phyloP scores from a whole-genome alignment of 2,113 vertebrate genomes.

The Prinia subflava region DNA sequence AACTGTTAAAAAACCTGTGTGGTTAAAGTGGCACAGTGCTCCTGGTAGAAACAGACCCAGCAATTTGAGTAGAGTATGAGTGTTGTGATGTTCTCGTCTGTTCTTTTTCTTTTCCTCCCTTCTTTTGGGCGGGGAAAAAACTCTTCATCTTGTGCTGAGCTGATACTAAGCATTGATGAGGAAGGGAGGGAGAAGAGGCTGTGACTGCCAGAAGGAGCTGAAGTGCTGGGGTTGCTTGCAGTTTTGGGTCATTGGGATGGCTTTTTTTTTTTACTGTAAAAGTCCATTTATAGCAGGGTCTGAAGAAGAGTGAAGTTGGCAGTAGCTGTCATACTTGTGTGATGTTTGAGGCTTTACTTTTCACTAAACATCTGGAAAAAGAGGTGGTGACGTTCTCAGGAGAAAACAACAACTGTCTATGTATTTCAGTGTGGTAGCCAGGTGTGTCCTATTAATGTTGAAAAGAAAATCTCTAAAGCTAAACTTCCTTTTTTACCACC shows the following conservation, averaged over 20 bases:
- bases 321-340: neutral
- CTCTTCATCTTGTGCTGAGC: neutral
- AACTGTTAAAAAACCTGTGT: neutral
- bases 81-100: fast-evolving
- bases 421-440: neutral
- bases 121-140: neutral
- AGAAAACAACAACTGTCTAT: neutral
- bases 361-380: neutral
- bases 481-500: neutral
- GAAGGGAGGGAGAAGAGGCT: neutral
- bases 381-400: neutral
- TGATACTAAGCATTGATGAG: neutral
- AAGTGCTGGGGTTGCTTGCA: neutral
- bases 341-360: neutral
- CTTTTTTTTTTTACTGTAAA: neutral
- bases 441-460: neutral
- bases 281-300: neutral
- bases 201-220: neutral
- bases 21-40: neutral
- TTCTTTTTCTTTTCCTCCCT: neutral
- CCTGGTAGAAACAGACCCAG: neutral
- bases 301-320: slow-evolving; percentile 13
- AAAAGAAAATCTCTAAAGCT: neutral
- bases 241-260: neutral
- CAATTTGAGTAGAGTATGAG: neutral